Conservation (phyloP, 2,888 invertebrate genomes). For the Machimus atricapillus region DNA sequence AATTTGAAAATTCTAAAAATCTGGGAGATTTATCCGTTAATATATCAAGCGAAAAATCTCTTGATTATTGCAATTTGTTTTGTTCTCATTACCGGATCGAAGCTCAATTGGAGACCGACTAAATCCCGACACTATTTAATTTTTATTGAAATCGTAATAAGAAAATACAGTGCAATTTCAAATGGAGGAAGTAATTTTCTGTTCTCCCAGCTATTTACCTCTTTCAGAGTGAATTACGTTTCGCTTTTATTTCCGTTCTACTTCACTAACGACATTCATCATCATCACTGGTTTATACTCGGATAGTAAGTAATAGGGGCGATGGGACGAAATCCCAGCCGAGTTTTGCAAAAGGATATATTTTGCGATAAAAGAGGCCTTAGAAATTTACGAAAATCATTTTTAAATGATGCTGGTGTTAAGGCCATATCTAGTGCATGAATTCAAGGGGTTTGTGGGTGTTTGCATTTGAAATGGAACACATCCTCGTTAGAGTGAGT, state of each 20-base stretch:
- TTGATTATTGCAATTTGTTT: neutral
- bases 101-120: neutral
- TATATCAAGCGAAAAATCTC: neutral
- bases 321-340: neutral
- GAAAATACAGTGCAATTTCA: neutral
- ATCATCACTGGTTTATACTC: constrained; percentile 6
- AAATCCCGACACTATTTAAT: neutral
- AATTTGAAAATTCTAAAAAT: neutral
- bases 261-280: constrained; percentile 27
- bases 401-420: neutral
- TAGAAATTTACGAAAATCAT: neutral
- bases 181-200: neutral
- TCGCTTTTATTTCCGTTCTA: constrained; percentile 14
- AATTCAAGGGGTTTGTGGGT: neutral
- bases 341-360: neutral
- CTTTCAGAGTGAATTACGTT: constrained; percentile 2
- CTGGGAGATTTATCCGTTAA: neutral
- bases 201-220: neutral
- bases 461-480: neutral
- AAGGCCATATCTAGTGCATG: neutral
- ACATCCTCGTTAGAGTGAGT: neutral
- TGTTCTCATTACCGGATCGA: neutral
- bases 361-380: neutral
- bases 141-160: neutral
- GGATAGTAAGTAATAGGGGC: neutral